Conservation (phyloP, 2,797 vertebrate species). For the Sebastiscus albofasciatus region DNA sequence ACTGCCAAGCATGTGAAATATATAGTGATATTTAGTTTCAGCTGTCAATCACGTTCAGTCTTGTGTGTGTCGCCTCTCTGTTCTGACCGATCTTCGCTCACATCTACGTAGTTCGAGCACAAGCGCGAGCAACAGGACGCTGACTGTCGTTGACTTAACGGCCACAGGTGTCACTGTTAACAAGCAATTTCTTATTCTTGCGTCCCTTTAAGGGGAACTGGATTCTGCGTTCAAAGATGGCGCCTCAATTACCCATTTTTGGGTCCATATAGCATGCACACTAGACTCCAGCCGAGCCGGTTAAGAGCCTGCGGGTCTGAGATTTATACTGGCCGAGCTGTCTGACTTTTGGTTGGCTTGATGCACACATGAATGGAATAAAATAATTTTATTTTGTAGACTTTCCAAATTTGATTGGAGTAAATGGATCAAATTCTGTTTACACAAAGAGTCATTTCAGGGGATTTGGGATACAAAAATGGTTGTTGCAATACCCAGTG, state of each 20-base stretch:
- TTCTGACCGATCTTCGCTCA: no score
- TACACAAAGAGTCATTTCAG: background rate
- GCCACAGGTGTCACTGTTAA: no score
- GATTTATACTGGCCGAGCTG: background rate
- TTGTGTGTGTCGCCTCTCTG: no score
- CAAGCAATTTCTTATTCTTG: no score
- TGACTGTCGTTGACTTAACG: no score
- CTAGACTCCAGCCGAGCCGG: background rate
- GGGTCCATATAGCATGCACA: background rate
- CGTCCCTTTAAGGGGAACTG: background rate
- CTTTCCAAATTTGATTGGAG: background rate
- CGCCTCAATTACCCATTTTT: background rate
- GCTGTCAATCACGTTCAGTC: no score
- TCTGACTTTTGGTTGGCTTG: background rate
- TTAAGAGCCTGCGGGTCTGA: background rate
- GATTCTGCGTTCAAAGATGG: background rate
- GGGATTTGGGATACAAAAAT: background rate
- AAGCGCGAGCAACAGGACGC: no score
- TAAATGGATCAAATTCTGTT: background rate
- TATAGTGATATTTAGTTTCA: no score
- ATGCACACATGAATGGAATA: background rate
- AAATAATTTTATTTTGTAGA: background rate
- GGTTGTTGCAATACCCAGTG: background rate
- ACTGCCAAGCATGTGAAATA: no score
- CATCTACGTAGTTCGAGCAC: no score